Conservation (phyloP, 2,113 vertebrate species). For the Rostratula benghalensis region DNA sequence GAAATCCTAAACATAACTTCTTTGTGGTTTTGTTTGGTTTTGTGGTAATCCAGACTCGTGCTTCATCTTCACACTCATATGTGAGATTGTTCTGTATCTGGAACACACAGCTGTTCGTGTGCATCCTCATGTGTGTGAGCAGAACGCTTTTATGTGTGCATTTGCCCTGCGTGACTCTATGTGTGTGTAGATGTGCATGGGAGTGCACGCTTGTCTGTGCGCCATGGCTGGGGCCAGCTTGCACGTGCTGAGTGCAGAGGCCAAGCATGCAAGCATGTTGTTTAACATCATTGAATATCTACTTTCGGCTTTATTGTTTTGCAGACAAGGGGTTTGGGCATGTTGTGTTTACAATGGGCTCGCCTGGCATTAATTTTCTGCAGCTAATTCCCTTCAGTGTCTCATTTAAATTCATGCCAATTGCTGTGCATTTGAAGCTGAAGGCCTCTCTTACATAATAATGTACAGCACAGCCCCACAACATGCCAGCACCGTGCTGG, state of each 20-base stretch:
- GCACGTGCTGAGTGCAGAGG: neutral
- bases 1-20: neutral
- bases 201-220: too few relatives aligned
- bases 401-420: neutral
- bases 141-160: neutral
- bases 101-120: neutral
- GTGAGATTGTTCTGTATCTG: neutral
- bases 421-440: neutral
- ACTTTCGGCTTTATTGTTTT: neutral
- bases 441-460: neutral
- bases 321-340: neutral
- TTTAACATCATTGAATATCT: neutral
- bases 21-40: neutral
- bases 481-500: neutral
- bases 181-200: accelerated
- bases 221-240: neutral
- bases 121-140: neutral
- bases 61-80: neutral
- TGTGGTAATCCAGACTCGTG: neutral
- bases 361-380: neutral
- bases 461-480: neutral
- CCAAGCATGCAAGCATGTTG: neutral
- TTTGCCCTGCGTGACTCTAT: neutral
- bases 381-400: neutral
- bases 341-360: neutral